Base-by-base conservation (phyloP, 1,140 invertebrate species). In the Metopolophium dirhodum region DNA sequence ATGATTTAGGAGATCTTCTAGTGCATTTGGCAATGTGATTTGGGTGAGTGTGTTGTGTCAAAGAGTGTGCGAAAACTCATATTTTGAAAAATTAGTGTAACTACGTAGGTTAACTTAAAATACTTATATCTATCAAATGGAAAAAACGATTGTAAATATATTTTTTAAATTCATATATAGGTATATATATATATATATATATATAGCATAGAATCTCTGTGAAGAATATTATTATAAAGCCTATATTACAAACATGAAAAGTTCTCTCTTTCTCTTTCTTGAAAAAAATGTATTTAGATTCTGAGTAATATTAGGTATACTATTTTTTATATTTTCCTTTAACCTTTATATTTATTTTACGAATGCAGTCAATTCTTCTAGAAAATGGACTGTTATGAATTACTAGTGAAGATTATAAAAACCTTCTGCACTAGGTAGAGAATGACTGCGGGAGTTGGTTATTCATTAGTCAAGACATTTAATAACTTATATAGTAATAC, bases 1-100 rank as follows among this genome's bases (percentile, higher is more conserved):
- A 90, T 45, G 89, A 90, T 90, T 90, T 90, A 68, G 51, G 57
- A 45, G 11, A 68, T 68, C 9, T 23, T 89, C 30, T 35, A n/a
- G 30, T 4, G 22, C n/a, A 89, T n/a, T 89, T 89, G 87, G 88
- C 88, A 89, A 23, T 89, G 51, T 18, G 22, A 37, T 57, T 8
- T 23, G 9, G 35, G 8, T 26, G 49, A 20, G 23, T 57, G 35
- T 20, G 23, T 35, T 57, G 7, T n/a, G 35, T 54, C 88, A 54
- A 88, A 51, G 47, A n/a, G 30, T 51, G 18, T 54, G n/a, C n/a
- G 41, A 89, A 89, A 57, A 20, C 51, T 11, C 3, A 37, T 89
- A 41, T 57, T 89, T 57, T 26, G 23, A 54, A 35, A 57, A 89
- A 89, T 51, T 51, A 9, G 18, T 22, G 3, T 26, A 2, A 45